Evolutionary conservation across 2,797 vertebrate genomes (phyloP).

Genomic region (Sebastolobus alascanus): DNA sequence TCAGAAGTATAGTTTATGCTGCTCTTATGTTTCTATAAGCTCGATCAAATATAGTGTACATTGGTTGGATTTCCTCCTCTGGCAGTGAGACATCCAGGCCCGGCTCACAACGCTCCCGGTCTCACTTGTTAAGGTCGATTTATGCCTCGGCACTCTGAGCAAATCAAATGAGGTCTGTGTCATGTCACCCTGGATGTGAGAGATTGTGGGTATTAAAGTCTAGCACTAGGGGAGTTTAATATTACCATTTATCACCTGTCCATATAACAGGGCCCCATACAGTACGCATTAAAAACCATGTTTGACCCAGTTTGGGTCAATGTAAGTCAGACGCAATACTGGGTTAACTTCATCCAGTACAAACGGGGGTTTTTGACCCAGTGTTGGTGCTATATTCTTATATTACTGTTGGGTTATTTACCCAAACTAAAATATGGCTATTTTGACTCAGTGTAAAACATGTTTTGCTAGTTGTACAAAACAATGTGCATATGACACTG

Average conservation of each 20-base stretch:
- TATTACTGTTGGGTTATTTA: neutral
- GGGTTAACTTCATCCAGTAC: neutral
- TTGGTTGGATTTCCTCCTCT: constrained; percentile 1
- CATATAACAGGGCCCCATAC: neutral
- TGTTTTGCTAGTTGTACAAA: neutral
- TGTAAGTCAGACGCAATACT: neutral
- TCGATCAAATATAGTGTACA: constrained; percentile 20
- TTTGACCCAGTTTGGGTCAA: neutral
- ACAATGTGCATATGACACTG: neutral
- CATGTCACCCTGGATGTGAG: constrained; percentile 19
- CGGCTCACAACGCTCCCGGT: constrained; percentile 22
- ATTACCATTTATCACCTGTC: neutral
- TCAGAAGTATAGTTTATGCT: neutral
- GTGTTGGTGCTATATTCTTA: neutral
- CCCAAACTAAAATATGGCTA: neutral
- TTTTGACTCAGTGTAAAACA: neutral
- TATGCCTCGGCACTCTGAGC: constrained; percentile 40
- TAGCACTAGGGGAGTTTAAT: neutral
- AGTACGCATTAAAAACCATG: neutral
- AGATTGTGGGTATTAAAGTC: constrained; percentile 37
- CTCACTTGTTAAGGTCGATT: constrained; percentile 57
- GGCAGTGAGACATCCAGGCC: constrained; percentile 16
- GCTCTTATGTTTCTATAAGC: constrained; percentile 7
- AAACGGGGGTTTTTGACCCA: too few relatives aligned
- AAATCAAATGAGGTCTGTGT: constrained; percentile 51